Base-by-base conservation (phyloP, 2,113 vertebrate genomes). In the Craseonycteris thonglongyai region DNA sequence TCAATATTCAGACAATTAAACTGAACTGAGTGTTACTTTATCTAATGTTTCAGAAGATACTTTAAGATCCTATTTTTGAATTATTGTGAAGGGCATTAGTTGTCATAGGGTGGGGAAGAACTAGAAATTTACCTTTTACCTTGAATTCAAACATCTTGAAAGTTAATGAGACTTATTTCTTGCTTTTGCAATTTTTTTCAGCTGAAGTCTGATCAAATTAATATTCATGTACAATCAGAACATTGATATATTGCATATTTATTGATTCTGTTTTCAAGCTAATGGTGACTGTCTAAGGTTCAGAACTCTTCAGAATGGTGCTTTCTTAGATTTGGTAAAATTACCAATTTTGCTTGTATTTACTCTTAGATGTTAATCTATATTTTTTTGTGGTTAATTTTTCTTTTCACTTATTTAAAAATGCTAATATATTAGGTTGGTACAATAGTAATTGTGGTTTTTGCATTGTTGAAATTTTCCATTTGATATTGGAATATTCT, bases 321-420 rank as follows among this genome's bases (percentile, higher is more conserved):
- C 65, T 86, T 91, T 65, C 75, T 87, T 93, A 91, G 38, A 45
- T 56, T 89, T 93, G 1, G 21, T 93, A 75, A 95, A 87, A 79
- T 59, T 74, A 51, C 1, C 58, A 72, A 1, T 88, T 93, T 88
- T 89, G 45, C 10, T 83, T 79, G 8, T 80, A 45, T 83, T 49
- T 94, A 74, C 24, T 79, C 21, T 54, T 76, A 69, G 19, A 42
- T 86, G 42, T 66, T 80, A 71, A 30, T 91, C 0, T 61, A 54
- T 76, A 42, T 76, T 63, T 38, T 58, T 4, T 13, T 90, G 49
- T n/a, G 14, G 19, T 86, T 89, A 87, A 42, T 71, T 85, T 90
- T 87, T 56, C 59, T 87, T 71, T 90, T 75, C 14, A 75, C 30
- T 61, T 87, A 85, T 81, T 92, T 96, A 88, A 76, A 91, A 14